Evolutionary conservation across 2,113 vertebrate genomes (phyloP), one percentile per base, ranked within the genome.

Genomic region (Hippopotamus amphibius): DNA sequence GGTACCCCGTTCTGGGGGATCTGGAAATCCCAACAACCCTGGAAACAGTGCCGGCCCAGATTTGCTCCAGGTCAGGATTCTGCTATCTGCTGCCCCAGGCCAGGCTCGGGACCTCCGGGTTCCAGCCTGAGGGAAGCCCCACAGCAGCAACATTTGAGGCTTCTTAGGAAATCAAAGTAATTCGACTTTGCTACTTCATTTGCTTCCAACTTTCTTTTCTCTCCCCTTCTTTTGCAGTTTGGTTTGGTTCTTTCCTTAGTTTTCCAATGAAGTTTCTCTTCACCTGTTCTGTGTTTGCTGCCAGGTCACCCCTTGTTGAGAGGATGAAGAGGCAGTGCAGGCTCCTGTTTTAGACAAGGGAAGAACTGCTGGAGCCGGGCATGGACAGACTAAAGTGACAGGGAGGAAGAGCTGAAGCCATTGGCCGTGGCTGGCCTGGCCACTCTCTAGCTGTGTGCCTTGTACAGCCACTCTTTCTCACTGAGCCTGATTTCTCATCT

Each of bases 241-340:
- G 19, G 26, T 63, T 88, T 65, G 66, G 41, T 61, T 79, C n/a
- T 90, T 94, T 69, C 37, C 63, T 93, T 77, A 50, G 30, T 81
- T 97, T 94, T 81, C 61, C 24, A 43, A 0, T 48, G 76, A 91
- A 50, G 46, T 65, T 74, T 82, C 72, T 95, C 30, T 97, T 84
- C 69, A 65, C 63, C 8, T 57, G 26, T 41, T 72, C 33, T 24
- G 6, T 41, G 16, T 95, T 93, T 82, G 66, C 72, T 21, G 1
- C n/a, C 76, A 76, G 50, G 55, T 26, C 43, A 13, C 28, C 11
- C n/a, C 7, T 11, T 68, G 19, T 68, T 71, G 66, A 46, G n/a
- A 91, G 61, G 55, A 43, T 66, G 77, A 8, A 53, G 50, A 95
- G 71, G 24, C 30, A 17, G 19, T 43, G 3, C 17, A 17, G 71